phyloP scores from a whole-genome alignment of 2,113 vertebrate genomes.

The Ceyx cyanopectus region DNA sequence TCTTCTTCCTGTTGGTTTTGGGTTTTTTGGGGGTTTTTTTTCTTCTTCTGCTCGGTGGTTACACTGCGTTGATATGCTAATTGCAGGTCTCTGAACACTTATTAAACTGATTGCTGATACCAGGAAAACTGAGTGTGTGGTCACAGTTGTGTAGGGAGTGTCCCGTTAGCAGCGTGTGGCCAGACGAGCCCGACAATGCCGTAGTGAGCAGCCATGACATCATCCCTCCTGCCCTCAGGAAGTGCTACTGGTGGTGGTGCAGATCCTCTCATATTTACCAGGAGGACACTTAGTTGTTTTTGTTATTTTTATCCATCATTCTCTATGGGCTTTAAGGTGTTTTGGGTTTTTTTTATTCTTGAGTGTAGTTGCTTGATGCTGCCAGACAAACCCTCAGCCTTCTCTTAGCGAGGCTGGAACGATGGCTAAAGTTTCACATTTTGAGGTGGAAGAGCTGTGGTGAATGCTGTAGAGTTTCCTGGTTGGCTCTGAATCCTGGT shows the following conservation, averaged over 20 bases:
- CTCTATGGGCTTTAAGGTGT: background rate
- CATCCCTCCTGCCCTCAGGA: conserved; percentile 73
- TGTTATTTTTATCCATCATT: background rate
- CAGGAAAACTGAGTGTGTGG: conserved; percentile 53
- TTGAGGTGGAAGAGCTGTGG: background rate
- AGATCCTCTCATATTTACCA: conserved; percentile 46
- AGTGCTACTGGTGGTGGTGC: conserved; percentile 62
- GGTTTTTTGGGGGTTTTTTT: background rate
- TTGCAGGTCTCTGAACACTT: conserved; percentile 59
- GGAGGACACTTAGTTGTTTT: background rate
- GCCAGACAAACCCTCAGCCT: background rate
- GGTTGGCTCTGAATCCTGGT: background rate
- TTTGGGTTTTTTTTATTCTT: background rate
- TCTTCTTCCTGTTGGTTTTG: background rate
- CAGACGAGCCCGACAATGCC: conserved; percentile 58
- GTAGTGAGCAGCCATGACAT: conserved; percentile 61
- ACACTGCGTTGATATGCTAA: conserved; percentile 54
- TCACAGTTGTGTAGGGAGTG: conserved; percentile 69
- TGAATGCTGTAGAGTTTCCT: background rate
- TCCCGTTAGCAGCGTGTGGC: conserved; percentile 64
- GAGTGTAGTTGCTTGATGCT: background rate
- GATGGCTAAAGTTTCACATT: background rate
- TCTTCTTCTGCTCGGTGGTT: conserved; percentile 6
- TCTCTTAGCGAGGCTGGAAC: background rate
- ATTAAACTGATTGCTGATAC: conserved; percentile 71